Evolutionary conservation across 2,113 vertebrate species (phyloP).

Genomic region (Chaenocephalus aceratus): DNA sequence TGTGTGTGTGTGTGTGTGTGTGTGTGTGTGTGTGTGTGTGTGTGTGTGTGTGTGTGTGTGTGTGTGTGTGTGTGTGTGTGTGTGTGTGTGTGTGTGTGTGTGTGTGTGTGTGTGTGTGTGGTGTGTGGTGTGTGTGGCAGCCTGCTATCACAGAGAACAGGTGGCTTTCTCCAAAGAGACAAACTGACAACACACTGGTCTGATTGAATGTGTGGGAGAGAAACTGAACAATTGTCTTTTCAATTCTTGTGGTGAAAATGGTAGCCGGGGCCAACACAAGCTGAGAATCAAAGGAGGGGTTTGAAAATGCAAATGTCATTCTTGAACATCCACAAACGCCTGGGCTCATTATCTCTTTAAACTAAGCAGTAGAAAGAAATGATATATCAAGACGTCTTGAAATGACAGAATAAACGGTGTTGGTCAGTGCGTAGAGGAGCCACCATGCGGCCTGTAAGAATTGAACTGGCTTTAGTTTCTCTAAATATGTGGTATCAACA

Average conservation of each 20-base stretch:
- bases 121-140: constrained; percentile 15
- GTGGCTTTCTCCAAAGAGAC: constrained; percentile 64
- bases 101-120: too few relatives aligned
- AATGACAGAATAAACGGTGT: neutral
- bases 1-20: too few relatives aligned
- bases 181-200: constrained; percentile 51
- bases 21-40: too few relatives aligned
- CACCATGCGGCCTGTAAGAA: neutral
- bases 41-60: too few relatives aligned
- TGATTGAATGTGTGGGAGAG: constrained; percentile 55
- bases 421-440: neutral
- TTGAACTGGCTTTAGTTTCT: neutral
- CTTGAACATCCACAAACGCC: neutral
- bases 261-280: neutral
- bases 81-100: too few relatives aligned
- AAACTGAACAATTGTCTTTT: constrained; percentile 43
- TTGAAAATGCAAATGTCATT: neutral
- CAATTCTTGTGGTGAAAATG: constrained; percentile 26
- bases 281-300: neutral
- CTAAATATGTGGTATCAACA: neutral
- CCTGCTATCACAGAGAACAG: constrained; percentile 73
- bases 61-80: too few relatives aligned
- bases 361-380: neutral
- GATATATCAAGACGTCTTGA: neutral
- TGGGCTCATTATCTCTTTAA: neutral